phyloP scores from a whole-genome alignment of 2,113 vertebrate genomes.

The Dipodomys spectabilis region DNA sequence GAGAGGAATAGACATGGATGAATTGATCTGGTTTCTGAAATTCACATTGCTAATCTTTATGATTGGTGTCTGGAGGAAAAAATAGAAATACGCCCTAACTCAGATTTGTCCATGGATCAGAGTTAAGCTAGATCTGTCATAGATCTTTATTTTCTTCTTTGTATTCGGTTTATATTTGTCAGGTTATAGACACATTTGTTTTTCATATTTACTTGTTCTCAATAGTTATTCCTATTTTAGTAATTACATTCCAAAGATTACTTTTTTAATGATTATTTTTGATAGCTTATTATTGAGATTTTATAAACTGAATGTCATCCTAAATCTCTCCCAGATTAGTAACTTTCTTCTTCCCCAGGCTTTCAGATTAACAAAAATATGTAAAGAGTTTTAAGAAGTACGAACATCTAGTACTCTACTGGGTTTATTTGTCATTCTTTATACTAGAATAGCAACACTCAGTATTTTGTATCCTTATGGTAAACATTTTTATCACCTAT shows the following conservation, averaged over 20 bases:
- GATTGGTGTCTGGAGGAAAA: not conserved
- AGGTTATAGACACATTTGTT: constrained; percentile 5
- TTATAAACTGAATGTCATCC: not conserved
- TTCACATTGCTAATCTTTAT: not conserved
- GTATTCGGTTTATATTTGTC: not conserved
- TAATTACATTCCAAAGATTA: constrained; percentile 1
- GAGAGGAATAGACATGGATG: rapidly evolving
- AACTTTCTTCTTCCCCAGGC: not conserved
- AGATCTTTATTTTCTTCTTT: not conserved
- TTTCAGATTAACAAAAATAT: not conserved
- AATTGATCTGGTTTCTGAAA: not conserved
- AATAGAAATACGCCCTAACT: not conserved
- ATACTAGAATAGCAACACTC: not conserved
- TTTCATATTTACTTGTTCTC: not conserved
- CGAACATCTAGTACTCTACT: not conserved
- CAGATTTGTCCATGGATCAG: not conserved
- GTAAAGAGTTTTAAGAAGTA: not conserved
- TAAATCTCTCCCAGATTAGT: not conserved
- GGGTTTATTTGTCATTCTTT: not conserved
- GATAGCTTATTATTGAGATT: not conserved
- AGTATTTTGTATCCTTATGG: not conserved
- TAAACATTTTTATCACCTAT: not conserved
- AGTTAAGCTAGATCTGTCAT: not conserved
- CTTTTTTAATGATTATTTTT: not conserved
- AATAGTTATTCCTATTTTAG: not conserved